Evolutionary conservation across 2,888 invertebrate genomes (phyloP), one percentile per base, ranked within the genome.

Genomic region (Cybosia mesomella): DNA sequence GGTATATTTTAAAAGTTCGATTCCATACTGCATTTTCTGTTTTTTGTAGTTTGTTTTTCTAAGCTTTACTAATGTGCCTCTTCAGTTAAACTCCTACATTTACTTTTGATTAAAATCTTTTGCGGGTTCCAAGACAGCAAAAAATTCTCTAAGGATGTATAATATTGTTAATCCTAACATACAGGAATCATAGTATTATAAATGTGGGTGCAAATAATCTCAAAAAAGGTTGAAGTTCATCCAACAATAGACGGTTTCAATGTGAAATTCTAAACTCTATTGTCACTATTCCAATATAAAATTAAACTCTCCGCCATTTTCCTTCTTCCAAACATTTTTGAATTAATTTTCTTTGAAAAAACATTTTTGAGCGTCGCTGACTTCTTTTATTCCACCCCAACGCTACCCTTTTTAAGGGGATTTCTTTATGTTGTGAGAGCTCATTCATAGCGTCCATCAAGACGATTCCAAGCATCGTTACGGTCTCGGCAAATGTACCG

Each of bases 381-480:
- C 72, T 79, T 76, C 80, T 83, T 81, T 88, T 89, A 89, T 89
- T 89, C 91, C 89, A 91, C 92, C 92, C 93, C 88, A 87, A 85
- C 87, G 92, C 90, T 94, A 94, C 94, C 95, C 94, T 94, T 95
- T 94, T 94, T 94, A 94, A 94, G 94, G 94, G 95, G 94, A 94
- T 95, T 95, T 94, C 95, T 95, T 95, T 94, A 95, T 94, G 95
- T 93, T 93, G 93, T 95, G 94, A 94, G 94, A 95, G 95, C 94
- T 95, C 95, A 95, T 95, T 95, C 93, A 91, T 93, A 95, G 95
- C 95, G 96, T 96, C 96, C 96, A 96, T 96, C 96, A 96, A 95
- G 95, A 94, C 96, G 93, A 96, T 96, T 96, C 95, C 91, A 91
- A 91, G 92, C 90, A 93, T 95, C 96, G 96, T 96, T 96, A 96